Evolutionary conservation across 2,888 invertebrate genomes (phyloP).

Genomic region (Drosophila putrida): DNA sequence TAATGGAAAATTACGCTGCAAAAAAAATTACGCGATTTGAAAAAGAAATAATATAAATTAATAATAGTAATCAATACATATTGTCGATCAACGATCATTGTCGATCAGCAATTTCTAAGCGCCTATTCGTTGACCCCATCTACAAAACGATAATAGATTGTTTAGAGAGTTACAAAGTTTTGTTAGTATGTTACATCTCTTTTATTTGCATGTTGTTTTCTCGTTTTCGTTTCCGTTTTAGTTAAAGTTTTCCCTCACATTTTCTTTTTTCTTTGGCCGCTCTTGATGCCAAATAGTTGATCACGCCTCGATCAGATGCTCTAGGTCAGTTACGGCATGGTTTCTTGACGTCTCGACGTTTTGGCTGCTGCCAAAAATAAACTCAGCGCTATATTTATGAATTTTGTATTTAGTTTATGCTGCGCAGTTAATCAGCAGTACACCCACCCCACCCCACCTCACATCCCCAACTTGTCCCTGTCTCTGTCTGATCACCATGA

Average conservation of each 20-base stretch:
- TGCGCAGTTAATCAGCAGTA: constrained; percentile 71
- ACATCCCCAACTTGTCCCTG: too few relatives aligned
- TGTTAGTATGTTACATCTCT: neutral
- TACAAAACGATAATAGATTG: constrained; percentile 26
- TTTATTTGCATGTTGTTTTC: constrained; percentile 1
- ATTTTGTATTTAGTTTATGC: constrained; percentile 65
- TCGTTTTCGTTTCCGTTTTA: neutral
- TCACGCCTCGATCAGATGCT: constrained; percentile 81
- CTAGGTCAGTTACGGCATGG: constrained; percentile 81
- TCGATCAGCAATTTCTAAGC: constrained; percentile 37
- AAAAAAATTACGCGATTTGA: constrained; percentile 38
- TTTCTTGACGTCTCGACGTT: constrained; percentile 7
- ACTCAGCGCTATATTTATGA: constrained; percentile 64
- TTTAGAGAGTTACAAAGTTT: neutral
- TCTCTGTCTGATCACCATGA: constrained; percentile 17
- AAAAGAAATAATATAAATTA: constrained; percentile 7
- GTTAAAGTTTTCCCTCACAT: constrained; percentile 1
- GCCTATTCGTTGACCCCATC: constrained; percentile 57
- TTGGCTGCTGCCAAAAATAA: constrained; percentile 63
- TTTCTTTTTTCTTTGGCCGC: constrained; percentile 6
- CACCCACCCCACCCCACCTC: neutral
- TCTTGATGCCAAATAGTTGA: constrained; percentile 59
- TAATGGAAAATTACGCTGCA: constrained; percentile 74
- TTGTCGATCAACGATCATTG: constrained; percentile 33
- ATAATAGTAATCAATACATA: constrained; percentile 17